These are phyloP conservation scores for Microcebus murinus DNA, from an alignment of 2,113 vertebrate species.

Conservation along the genomic window DNA sequence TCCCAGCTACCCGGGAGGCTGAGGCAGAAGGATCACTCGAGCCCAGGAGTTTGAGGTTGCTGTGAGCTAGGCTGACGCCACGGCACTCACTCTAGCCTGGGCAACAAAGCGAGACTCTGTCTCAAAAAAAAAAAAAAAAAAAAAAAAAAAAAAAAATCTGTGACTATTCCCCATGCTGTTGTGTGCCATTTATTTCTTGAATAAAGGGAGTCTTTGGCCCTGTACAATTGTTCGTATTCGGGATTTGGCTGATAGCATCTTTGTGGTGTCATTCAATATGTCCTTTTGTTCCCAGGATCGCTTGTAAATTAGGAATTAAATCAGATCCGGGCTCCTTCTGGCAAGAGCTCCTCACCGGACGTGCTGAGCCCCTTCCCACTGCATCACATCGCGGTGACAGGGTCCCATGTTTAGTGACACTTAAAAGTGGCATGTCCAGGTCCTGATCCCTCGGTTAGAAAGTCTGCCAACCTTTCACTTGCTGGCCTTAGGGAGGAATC, in stretches of 20 bases:
- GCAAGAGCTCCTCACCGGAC: background rate
- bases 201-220: background rate
- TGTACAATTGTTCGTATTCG: background rate
- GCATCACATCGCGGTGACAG: rapidly evolving
- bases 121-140: too few species aligned
- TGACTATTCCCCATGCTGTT: background rate
- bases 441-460: background rate
- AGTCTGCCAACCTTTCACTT: background rate
- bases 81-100: too few species aligned
- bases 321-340: background rate
- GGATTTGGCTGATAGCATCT: background rate
- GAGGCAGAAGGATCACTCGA: too few species aligned
- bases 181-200: background rate
- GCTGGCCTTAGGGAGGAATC: background rate
- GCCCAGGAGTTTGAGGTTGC: too few species aligned
- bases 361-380: background rate
- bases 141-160: too few species aligned
- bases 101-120: too few species aligned
- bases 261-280: background rate
- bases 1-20: too few species aligned
- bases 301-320: background rate
- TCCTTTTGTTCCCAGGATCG: background rate
- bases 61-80: too few species aligned
- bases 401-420: background rate
- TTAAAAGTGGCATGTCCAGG: background rate